Evolutionary conservation across 2,888 invertebrate genomes (phyloP), one percentile per base, ranked within the genome.

Genomic region (Doris montereyensis): DNA sequence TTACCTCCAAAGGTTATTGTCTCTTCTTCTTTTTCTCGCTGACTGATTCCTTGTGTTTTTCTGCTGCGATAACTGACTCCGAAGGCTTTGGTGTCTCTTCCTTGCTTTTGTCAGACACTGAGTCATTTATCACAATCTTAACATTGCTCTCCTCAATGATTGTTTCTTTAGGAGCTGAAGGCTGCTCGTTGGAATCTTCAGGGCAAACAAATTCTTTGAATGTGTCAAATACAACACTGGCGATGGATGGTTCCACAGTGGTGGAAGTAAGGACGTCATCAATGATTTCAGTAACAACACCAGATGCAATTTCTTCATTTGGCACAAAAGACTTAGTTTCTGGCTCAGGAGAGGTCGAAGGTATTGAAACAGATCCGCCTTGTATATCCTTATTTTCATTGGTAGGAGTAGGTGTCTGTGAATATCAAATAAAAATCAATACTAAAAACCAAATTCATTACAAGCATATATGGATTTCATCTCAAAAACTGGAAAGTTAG

Each of bases 201-300:
- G 70, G 67, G 17, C 67, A 21, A 8, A 88, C 85, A 13, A 89
- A 84, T 30, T 89, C 89, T 30, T 89, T 86, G 71, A 91, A 88
- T 0, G 89, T 87, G 68, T 88, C 89, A n/a, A 89, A 84, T 10
- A 91, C 91, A 28, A 90, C 90, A 34, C 84, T 87, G 13, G 90
- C 88, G 26, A 91, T 87, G 10, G 91, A 91, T 2, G 90, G 90
- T 73, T 87, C 85, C 5, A 78, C 83, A 8, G 87, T 87, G 24
- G 88, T 87, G n/a, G 90, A 90, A n/a, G 80, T 84, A 52, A 91
- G 86, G 24, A 91, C 91, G 75, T 91, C 91, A 77, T 89, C 87
- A 34, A 91, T 87, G 34, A 91, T 85, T 60, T 89, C 88, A 70
- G 88, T 87, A 3, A 90, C 84, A 60, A 91, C 84, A 32, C 86